Base-by-base conservation (phyloP, 2,797 vertebrate species). In the Spatula versicolor region DNA sequence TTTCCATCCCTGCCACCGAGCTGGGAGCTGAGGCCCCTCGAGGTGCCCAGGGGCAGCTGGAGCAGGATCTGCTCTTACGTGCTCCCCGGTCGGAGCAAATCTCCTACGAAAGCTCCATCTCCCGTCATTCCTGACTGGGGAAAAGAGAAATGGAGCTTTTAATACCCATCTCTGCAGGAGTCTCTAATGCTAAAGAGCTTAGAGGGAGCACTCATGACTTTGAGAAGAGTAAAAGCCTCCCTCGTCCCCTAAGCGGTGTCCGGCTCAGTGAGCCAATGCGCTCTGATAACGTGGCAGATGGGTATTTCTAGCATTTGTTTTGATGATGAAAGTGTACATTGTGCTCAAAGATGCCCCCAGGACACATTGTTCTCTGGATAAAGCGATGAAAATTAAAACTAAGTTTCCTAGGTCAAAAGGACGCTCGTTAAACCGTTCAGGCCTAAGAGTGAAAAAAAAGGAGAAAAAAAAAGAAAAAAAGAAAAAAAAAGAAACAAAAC, bases 241-340 rank as follows among this genome's bases (percentile, higher is more conserved):
- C 94, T 94, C 13, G 91, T 76, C 93, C 95, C 91, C 84, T 94
- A 95, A 96, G 93, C 55, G 41, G 74, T 89, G 95, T 93, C 92
- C 90, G 31, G 92, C 92, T 96, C 96, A 96, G 79, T 96, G 97
- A 97, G 96, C 96, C 95, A 97, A 71, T 43, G 1, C 80, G 23
- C 72, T 88, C 89, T 95, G 95, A 92, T 97, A 91, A 88, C 60
- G 0, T 72, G 83, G 94, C 95, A 95, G 94, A 95, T 96, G 95
- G 94, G 96, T 95, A 96, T 94, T 96, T 92, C 95, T 28, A 95
- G 93, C 79, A 64, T 96, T 96, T 95, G 93, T 96, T 95, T 96
- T 90, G 95, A 97, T 93, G 95, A 95, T 95, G 95, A 92, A 96
- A 95, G 93, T 88, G 90, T 96, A 90, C 95, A 92, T 93, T 96